Conservation (phyloP, 2,888 invertebrate genomes). For the Bombylius major region DNA sequence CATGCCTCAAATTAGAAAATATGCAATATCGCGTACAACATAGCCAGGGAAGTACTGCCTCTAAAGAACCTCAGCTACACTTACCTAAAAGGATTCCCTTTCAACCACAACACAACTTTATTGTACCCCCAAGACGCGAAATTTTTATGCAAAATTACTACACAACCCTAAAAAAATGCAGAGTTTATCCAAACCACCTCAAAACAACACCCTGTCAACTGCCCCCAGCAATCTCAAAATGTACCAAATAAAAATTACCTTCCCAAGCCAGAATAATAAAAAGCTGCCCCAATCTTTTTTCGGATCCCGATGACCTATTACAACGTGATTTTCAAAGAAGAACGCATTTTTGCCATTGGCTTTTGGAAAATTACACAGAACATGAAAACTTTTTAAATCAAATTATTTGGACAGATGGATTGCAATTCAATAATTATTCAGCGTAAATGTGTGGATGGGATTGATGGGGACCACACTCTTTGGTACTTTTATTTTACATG, state of each 20-base stretch:
- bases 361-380: too few relatives aligned
- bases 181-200: background rate
- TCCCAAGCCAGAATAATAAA: slow-evolving; percentile 9
- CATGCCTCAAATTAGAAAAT: background rate
- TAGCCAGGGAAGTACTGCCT: background rate
- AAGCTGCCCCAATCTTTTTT: too few relatives aligned
- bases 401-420: too few relatives aligned
- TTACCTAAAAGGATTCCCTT: background rate
- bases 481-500: too few relatives aligned
- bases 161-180: background rate
- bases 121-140: background rate
- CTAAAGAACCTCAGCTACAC: background rate
- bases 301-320: too few relatives aligned
- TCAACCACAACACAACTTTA: background rate
- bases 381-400: too few relatives aligned
- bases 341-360: too few relatives aligned
- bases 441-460: too few relatives aligned
- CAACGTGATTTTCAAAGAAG: too few relatives aligned
- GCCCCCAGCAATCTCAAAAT: slow-evolving; percentile 4
- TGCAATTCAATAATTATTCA: too few relatives aligned
- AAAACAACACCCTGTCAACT: background rate
- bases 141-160: background rate
- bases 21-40: background rate
- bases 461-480: too few relatives aligned
- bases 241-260: background rate